Conservation (phyloP, 2,113 vertebrate genomes). For the Pollimyrus isidori region DNA sequence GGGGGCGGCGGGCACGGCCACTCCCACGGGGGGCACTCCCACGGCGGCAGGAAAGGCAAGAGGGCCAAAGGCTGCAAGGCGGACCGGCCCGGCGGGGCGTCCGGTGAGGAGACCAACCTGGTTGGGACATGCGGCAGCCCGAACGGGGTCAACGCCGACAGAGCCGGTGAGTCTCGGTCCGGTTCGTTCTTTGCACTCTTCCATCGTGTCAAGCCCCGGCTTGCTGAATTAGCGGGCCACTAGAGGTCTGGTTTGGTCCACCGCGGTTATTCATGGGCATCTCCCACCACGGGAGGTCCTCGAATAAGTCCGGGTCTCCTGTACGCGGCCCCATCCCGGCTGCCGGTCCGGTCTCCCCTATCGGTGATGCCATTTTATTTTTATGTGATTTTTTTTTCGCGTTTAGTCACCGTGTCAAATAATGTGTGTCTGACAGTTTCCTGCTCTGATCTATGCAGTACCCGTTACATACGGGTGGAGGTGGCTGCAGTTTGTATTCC, state of each 20-base stretch:
- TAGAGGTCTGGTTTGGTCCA: neutral
- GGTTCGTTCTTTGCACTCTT: neutral
- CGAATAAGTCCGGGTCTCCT: neutral
- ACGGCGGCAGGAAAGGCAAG: slow-evolving; percentile 50
- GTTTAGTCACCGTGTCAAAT: neutral
- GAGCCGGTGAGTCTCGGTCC: slow-evolving; percentile 40
- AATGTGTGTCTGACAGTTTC: neutral
- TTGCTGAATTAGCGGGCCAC: neutral
- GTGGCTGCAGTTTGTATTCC: neutral
- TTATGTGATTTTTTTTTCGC: neutral
- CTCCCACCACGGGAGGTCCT: neutral
- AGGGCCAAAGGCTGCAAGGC: slow-evolving; percentile 40
- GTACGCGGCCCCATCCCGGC: neutral
- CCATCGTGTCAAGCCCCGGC: neutral
- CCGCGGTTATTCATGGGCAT: neutral
- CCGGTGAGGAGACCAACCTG: slow-evolving; percentile 84
- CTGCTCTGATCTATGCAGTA: neutral
- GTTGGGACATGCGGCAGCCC: slow-evolving; percentile 68
- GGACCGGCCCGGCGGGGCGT: slow-evolving; percentile 43
- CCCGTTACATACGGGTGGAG: neutral
- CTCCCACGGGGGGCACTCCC: slow-evolving; percentile 67
- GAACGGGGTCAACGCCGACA: slow-evolving; percentile 37
- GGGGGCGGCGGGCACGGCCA: slow-evolving; percentile 73
- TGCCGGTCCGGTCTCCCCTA: neutral
- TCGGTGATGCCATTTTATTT: neutral